Evolutionary conservation across 2,888 invertebrate species (phyloP), one percentile per base, ranked within the genome.

Genomic region (Pachycephus smyrnensis): DNA sequence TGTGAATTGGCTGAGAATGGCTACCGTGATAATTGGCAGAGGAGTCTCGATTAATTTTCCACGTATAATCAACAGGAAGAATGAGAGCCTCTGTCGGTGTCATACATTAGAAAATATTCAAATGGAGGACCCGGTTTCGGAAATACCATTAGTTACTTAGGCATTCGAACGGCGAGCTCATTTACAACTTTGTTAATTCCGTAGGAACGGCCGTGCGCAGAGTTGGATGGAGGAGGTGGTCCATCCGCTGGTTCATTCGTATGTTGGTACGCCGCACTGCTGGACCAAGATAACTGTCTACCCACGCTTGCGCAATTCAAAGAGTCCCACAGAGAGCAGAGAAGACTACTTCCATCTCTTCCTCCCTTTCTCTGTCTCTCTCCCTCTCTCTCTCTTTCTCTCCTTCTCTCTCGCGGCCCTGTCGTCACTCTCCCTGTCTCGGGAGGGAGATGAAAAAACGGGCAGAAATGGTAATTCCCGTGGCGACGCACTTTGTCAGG

Each of bases 111-210:
- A 82, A 84, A 86, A 86, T 86, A 86, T 86, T 85, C 83, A 84
- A 85, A 85, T 84, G 81, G 83, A 73, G 77, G 82, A 71, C 77
- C 80, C 81, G 84, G 82, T 77, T 82, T 85, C 79, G 84, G 82
- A 82, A 82, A 80, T 79, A 81, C 80, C 83, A 82, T 85, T 83
- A 84, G 83, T 83, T 83, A 84, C 82, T 80, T 76, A 81, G 79
- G 76, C 81, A 80, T 82, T 82, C 81, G 76, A 73, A 73, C 79
- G 78, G 73, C 79, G 76, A 73, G 82, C 81, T 85, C 87, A 83
- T 88, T 87, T 84, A 85, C 83, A 82, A 84, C 82, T 84, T 80
- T 83, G 86, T 87, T 84, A 86, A 86, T 87, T 87, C 86, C 84
- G 84, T 85, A 36, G 77, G 80, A 80, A 71, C 71, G 71, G 71